A percentile compares a stretch with the other conserved stretches of the same genome.
Evolutionary conservation across 2,113 vertebrate genomes (phyloP).

Genomic region (Promerops cafer): DNA sequence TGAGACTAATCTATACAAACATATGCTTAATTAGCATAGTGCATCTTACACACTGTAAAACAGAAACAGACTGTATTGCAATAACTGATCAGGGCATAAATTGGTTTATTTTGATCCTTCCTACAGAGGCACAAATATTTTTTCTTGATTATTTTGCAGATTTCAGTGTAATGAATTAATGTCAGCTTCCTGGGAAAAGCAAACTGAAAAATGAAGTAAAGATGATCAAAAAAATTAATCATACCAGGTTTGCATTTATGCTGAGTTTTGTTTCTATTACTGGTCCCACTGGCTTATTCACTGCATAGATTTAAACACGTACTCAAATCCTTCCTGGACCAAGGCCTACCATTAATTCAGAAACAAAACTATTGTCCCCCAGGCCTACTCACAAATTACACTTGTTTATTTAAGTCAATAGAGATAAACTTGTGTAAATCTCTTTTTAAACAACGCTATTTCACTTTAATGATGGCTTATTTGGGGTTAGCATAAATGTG

Average conservation of each 20-base stretch:
- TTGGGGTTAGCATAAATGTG: constrained; percentile 35
- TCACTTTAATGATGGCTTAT: constrained; percentile 8
- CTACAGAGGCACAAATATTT: neutral
- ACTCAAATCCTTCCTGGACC: constrained; percentile 2
- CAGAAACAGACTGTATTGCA: constrained; percentile 60
- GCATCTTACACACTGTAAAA: constrained; percentile 49
- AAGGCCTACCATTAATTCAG: neutral
- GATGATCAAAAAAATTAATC: neutral
- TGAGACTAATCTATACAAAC: constrained; percentile 63
- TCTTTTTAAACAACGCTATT: constrained; percentile 17
- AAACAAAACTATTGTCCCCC: constrained; percentile 22
- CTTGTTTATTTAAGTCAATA: constrained; percentile 40
- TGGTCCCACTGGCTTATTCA: neutral
- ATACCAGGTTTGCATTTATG: neutral
- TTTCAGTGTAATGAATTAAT: constrained; percentile 3
- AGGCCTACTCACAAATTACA: neutral
- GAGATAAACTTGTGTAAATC: constrained; percentile 32
- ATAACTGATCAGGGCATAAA: constrained; percentile 58
- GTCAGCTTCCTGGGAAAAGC: neutral
- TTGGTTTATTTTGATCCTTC: constrained; percentile 62
- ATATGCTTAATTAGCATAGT: constrained; percentile 66
- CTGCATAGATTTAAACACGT: neutral
- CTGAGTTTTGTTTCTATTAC: neutral
- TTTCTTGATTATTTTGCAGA: neutral
- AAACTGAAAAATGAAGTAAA: neutral